Evolutionary conservation across 92 coral and sea anemone genomes (phyloP).

Genomic region (Porites cylindrica): DNA sequence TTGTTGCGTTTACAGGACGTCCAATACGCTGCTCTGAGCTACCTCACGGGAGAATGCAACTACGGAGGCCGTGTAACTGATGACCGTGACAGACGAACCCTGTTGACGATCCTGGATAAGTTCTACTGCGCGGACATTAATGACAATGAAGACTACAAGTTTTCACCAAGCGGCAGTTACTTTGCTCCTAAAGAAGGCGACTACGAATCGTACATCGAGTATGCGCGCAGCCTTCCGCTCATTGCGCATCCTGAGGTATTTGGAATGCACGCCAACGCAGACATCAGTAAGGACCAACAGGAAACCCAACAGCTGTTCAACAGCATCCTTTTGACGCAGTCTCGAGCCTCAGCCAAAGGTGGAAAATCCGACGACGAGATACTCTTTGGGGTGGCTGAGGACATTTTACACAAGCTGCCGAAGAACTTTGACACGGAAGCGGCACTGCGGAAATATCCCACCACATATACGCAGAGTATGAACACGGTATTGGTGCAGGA

Average conservation of each 20-base stretch:
- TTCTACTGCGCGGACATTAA: constrained; percentile 80
- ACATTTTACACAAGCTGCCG: constrained; percentile 92
- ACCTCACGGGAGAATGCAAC: constrained; percentile 99
- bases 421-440: constrained; percentile 94
- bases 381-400: constrained; percentile 91
- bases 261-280: constrained; percentile 99
- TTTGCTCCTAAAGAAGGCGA: constrained; percentile 93
- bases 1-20: constrained; percentile 74
- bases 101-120: constrained; percentile 90
- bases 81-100: constrained; percentile 96
- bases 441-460: constrained; percentile 92
- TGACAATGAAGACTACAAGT: constrained; percentile 73
- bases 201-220: constrained; percentile 93
- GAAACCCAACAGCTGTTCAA: constrained; percentile 86
- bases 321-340: constrained; percentile 94
- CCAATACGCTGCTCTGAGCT: constrained; percentile 90
- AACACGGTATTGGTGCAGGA: constrained; percentile 98
- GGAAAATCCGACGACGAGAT: constrained; percentile 97
- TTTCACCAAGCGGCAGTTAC: constrained; percentile 96
- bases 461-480: constrained; percentile 99
- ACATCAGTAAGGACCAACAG: constrained; percentile 97
- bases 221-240: constrained; percentile 88
- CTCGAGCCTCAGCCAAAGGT: constrained; percentile 95
- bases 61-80: constrained; percentile 99
- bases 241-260: constrained; percentile 96